Evolutionary conservation across 1,140 invertebrate genomes (phyloP).

Genomic region (Pseudomyrmex flavicornis): DNA sequence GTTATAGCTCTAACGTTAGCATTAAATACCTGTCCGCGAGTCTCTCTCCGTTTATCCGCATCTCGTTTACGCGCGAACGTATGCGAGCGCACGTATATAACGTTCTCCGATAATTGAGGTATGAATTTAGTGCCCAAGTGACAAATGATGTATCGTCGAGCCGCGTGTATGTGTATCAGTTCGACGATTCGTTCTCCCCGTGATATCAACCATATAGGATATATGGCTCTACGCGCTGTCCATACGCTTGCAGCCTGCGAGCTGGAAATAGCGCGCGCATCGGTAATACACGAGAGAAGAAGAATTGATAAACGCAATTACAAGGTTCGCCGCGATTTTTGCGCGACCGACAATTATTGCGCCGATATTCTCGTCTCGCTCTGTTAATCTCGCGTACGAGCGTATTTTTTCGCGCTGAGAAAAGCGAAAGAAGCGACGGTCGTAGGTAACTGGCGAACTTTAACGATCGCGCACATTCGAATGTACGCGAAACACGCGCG

Average conservation of each 20-base stretch:
- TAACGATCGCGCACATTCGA: constrained; percentile 21
- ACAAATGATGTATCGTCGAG: constrained; percentile 75
- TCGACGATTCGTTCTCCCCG: constrained; percentile 71
- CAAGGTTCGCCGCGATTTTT: constrained; percentile 3
- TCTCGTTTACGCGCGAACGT: not conserved
- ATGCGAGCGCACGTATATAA: constrained; percentile 22
- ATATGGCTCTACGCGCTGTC: constrained; percentile 21
- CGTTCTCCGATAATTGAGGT: constrained; percentile 55
- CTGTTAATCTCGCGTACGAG: constrained; percentile 35
- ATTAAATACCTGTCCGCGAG: constrained; percentile 30
- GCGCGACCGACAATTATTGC: not conserved
- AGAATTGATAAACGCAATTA: constrained; percentile 49
- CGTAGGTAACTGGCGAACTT: not conserved
- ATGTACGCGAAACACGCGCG: constrained; percentile 16
- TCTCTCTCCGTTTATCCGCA: constrained; percentile 16
- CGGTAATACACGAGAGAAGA: constrained; percentile 5
- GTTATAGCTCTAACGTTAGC: constrained; percentile 40
- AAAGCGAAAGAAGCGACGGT: not conserved
- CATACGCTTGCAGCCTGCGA: not conserved
- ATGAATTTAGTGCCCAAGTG: constrained; percentile 60
- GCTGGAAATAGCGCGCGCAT: constrained; percentile 16
- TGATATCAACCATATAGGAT: constrained; percentile 64
- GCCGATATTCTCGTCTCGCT: constrained; percentile 11
- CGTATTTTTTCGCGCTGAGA: not conserved
- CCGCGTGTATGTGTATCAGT: constrained; percentile 34